Conservation (phyloP, 2,888 invertebrate species). For the Drosophila cracens region DNA sequence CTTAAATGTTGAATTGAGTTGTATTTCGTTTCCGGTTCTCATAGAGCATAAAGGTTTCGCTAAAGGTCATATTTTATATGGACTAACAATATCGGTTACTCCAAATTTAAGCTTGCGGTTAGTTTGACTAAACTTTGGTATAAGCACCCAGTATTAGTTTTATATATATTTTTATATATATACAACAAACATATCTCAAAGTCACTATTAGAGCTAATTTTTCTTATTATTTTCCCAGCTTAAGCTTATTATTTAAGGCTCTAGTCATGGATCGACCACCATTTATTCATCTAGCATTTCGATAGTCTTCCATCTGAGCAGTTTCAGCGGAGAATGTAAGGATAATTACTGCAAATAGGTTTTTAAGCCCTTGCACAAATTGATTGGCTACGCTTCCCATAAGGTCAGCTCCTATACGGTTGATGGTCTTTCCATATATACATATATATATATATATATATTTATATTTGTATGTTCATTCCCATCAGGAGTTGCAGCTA, state of each 20-base stretch:
- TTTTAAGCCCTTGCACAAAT: conserved; percentile 29
- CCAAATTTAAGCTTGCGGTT: background rate
- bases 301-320: background rate
- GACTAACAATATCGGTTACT: accelerated
- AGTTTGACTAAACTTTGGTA: accelerated
- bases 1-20: too few relatives aligned
- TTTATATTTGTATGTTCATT: conserved; percentile 15
- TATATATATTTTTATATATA: background rate
- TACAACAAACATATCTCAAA: background rate
- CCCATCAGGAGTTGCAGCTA: conserved; percentile 26
- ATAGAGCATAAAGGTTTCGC: background rate
- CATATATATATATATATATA: background rate
- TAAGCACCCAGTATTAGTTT: background rate
- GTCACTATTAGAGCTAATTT: background rate
- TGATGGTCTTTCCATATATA: conserved; percentile 7
- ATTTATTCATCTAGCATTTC: background rate
- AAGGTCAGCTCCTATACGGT: conserved; percentile 38
- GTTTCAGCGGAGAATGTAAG: background rate
- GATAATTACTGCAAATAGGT: conserved; percentile 21
- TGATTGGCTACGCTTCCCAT: conserved; percentile 43
- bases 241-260: background rate
- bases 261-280: background rate
- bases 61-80: background rate
- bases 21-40: too few relatives aligned
- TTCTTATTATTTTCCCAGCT: background rate